These are phyloP conservation scores for Mycogona germanica DNA, from an alignment of 2,888 invertebrate species.

Conservation along the genomic window DNA sequence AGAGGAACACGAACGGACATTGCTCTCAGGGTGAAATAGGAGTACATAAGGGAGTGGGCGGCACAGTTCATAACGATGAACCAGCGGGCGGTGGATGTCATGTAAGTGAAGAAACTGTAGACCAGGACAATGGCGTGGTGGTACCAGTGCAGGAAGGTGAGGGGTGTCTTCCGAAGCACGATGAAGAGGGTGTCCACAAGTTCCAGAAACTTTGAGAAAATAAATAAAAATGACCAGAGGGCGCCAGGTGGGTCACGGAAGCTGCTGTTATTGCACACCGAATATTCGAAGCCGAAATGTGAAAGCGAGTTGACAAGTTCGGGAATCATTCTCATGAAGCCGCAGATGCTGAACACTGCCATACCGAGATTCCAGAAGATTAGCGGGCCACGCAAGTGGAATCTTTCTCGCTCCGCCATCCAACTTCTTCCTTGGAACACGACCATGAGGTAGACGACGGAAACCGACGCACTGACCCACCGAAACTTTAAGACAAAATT, in stretches of 20 bases:
- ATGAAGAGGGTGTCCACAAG: constrained; percentile 37
- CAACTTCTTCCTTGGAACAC: too few species aligned
- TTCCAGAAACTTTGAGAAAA: constrained; percentile 40
- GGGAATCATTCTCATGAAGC: too few species aligned
- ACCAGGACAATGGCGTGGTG: constrained; percentile 22
- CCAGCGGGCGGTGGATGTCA: constrained; percentile 28
- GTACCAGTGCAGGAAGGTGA: constrained; percentile 33
- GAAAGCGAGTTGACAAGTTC: too few species aligned
- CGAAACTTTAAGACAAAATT: too few species aligned
- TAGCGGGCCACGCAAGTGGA: too few species aligned
- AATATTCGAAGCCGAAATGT: constrained; percentile 39
- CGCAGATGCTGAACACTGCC: too few species aligned
- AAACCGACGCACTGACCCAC: too few species aligned
- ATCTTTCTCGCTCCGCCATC: too few species aligned
- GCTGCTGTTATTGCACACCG: constrained; percentile 35
- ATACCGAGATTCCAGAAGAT: too few species aligned
- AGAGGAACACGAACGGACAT: constrained; percentile 30
- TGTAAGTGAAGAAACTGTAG: constrained; percentile 27
- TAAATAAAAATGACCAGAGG: constrained; percentile 42
- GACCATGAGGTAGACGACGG: too few species aligned
- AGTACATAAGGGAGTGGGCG: constrained; percentile 30
- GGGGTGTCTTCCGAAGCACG: constrained; percentile 32
- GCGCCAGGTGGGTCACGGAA: constrained; percentile 34
- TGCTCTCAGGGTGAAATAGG: constrained; percentile 28
- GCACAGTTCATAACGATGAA: constrained; percentile 29